phyloP scores from a whole-genome alignment of 2,113 vertebrate species.

The Plecturocebus donacophilus region DNA sequence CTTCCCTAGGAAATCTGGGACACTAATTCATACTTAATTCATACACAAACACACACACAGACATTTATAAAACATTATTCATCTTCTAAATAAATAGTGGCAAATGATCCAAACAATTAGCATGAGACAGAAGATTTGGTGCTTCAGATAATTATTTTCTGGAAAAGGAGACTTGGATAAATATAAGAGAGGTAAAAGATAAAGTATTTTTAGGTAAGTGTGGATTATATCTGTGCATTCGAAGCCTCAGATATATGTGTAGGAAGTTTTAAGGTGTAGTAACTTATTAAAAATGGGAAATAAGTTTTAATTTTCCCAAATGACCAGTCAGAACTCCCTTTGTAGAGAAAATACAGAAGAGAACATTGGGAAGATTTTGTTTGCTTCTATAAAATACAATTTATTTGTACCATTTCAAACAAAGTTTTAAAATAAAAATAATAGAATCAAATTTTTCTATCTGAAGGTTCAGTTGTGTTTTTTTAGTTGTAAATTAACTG shows the following conservation, averaged over 20 bases:
- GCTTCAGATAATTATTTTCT: not conserved
- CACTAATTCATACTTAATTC: not conserved
- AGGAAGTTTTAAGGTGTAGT: not conserved
- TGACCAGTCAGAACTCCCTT: not conserved
- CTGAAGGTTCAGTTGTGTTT: not conserved
- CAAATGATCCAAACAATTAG: not conserved
- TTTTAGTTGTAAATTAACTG: not conserved
- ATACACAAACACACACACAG: not conserved
- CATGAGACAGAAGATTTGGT: not conserved
- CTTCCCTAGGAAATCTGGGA: slow-evolving; percentile 15
- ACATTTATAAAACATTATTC: not conserved
- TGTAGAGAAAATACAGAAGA: slow-evolving; percentile 5
- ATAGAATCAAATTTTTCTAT: not conserved
- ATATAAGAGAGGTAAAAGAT: not conserved
- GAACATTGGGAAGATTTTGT: not conserved
- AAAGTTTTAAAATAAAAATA: not conserved
- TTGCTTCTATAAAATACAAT: not conserved
- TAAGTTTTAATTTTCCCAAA: not conserved
- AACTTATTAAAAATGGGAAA: not conserved
- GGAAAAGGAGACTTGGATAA: not conserved
- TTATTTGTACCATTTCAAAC: not conserved
- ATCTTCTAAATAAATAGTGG: not conserved
- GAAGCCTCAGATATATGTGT: not conserved
- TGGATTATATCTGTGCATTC: not conserved
- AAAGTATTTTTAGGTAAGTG: not conserved